Percentiles rank a stretch among this genome's conserved stretches.
Conservation (phyloP, 2,113 vertebrate genomes). For the Gobius niger region DNA sequence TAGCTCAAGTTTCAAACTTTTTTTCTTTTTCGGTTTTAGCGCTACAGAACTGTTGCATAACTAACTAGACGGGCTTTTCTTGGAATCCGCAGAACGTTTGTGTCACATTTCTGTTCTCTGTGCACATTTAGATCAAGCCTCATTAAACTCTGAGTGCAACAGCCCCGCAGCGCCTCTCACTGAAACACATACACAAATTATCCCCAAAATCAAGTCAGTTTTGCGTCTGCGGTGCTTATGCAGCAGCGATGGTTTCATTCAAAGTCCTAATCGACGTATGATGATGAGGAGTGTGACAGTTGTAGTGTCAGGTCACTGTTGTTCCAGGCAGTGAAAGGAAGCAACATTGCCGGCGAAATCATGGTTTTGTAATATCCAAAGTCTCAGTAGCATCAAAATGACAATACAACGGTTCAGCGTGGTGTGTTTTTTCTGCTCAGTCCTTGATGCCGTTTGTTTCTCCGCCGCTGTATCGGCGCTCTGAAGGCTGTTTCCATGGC, state of each 20-base stretch:
- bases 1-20: too few relatives aligned
- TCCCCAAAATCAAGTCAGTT: background rate
- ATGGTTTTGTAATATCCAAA: too few relatives aligned
- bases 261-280: too few relatives aligned
- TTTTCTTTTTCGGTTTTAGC: too few relatives aligned
- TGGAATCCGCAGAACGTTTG: conserved; percentile 28
- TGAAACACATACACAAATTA: background rate
- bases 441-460: background rate
- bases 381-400: too few relatives aligned
- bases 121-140: background rate
- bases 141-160: background rate
- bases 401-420: too few relatives aligned
- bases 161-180: background rate
- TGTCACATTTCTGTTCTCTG: conserved; percentile 25
- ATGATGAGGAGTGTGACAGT: too few relatives aligned
- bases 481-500: background rate
- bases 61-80: conserved; percentile 1
- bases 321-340: too few relatives aligned
- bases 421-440: background rate
- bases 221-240: background rate
- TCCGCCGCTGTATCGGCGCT: background rate
- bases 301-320: too few relatives aligned
- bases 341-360: too few relatives aligned
- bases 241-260: background rate
- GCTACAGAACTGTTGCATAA: too few relatives aligned